phyloP scores from a whole-genome alignment of 2,113 vertebrate species.

The Rhinopithecus roxellana region DNA sequence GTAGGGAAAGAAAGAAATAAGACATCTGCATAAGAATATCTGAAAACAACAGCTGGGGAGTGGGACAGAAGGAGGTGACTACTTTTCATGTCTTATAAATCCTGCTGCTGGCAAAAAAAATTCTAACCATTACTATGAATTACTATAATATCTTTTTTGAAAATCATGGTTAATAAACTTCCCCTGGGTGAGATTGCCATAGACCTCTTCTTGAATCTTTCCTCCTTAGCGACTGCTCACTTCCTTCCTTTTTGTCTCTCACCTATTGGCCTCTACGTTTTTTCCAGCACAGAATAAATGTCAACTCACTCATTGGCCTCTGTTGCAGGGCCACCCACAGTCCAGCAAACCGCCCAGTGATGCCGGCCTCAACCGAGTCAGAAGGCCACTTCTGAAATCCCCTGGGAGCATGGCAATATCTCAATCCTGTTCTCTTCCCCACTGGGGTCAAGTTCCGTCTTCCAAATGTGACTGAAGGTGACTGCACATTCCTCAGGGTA shows the following conservation, averaged over 20 bases:
- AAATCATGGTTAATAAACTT: background rate
- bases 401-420: background rate
- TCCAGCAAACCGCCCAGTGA: background rate
- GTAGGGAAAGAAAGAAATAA: background rate
- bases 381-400: background rate
- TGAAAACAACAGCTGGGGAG: background rate
- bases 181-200: background rate
- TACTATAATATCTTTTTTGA: background rate
- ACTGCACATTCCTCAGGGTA: no score
- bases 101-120: background rate
- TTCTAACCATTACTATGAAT: background rate
- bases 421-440: background rate
- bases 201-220: background rate
- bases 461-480: background rate
- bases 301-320: background rate
- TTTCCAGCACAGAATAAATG: background rate
- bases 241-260: background rate
- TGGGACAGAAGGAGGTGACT: background rate
- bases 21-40: background rate
- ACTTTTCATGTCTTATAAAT: background rate
- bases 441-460: background rate
- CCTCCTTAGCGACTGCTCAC: background rate
- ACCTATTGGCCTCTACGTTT: background rate
- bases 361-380: background rate
- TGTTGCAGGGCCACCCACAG: no score